phyloP scores from a whole-genome alignment of 2,113 vertebrate species.

The Reinhardtius hippoglossoides region DNA sequence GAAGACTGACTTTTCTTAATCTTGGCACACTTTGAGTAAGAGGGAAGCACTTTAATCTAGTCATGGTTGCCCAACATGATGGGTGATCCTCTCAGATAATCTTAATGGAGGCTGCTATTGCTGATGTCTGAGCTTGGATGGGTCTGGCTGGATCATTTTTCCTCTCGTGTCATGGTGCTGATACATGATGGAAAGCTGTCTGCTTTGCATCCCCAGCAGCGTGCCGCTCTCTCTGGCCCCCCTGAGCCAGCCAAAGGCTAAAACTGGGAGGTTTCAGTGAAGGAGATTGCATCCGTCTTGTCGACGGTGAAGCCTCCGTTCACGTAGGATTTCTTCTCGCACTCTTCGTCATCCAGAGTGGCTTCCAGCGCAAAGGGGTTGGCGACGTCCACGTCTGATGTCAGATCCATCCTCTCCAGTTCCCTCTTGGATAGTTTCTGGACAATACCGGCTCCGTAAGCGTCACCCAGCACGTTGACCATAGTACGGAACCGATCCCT shows the following conservation, averaged over 20 bases:
- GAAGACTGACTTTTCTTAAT: conserved; percentile 58
- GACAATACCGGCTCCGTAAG: conserved; percentile 93
- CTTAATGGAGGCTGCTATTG: conserved; percentile 71
- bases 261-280: conserved; percentile 98
- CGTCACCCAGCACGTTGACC: conserved; percentile 97
- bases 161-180: conserved; percentile 57
- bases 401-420: conserved; percentile 90
- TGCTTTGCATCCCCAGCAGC: conserved; percentile 36
- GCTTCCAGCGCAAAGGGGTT: conserved; percentile 95
- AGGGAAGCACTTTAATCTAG: conserved; percentile 81
- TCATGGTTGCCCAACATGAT: conserved; percentile 43
- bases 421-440: conserved; percentile 95
- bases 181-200: conserved; percentile 43
- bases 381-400: conserved; percentile 89
- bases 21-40: conserved; percentile 71
- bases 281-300: conserved; percentile 95
- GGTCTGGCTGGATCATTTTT: conserved; percentile 38
- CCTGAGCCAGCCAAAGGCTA: conserved; percentile 69
- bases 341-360: conserved; percentile 87
- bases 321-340: conserved; percentile 92
- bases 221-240: conserved; percentile 43
- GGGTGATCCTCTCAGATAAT: conserved; percentile 59
- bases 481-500: conserved; percentile 98
- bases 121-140: conserved; percentile 69
- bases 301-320: conserved; percentile 96